phyloP scores from a whole-genome alignment of 1,140 invertebrate genomes.

The Calephelis virginiensis region DNA sequence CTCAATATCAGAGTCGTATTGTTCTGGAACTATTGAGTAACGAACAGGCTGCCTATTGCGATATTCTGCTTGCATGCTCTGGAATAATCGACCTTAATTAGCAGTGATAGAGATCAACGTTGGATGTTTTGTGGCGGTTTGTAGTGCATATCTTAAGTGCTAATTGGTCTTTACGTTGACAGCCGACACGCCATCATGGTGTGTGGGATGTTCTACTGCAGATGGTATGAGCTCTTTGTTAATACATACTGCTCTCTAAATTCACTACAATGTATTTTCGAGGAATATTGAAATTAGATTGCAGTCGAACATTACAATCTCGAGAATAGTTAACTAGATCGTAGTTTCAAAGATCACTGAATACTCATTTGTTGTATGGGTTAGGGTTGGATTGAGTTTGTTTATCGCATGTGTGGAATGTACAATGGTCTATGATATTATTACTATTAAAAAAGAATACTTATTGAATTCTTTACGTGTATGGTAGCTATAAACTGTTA shows the following conservation, averaged over 20 bases:
- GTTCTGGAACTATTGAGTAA: constrained; percentile 27
- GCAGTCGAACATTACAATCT: not conserved
- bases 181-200: constrained; percentile 26
- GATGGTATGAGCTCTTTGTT: constrained; percentile 8
- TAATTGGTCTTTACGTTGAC: constrained; percentile 37
- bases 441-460: too few species aligned
- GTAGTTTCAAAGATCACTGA: too few species aligned
- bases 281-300: constrained; percentile 1
- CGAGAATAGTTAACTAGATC: not conserved
- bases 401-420: too few species aligned
- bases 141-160: constrained; percentile 26
- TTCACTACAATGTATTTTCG: constrained; percentile 16
- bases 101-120: constrained; percentile 11
- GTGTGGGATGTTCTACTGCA: constrained; percentile 17
- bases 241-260: constrained; percentile 15
- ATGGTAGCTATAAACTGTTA: too few species aligned
- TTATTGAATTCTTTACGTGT: too few species aligned
- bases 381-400: too few species aligned
- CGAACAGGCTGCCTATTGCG: constrained; percentile 26
- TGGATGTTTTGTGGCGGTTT: constrained; percentile 17
- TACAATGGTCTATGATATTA: too few species aligned
- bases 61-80: constrained; percentile 10
- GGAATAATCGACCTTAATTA: not conserved
- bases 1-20: constrained; percentile 29
- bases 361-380: too few species aligned